Percentiles rank a stretch among this genome's conserved stretches.
phyloP scores from a whole-genome alignment of 1,140 invertebrate genomes.

The Linepithema humile region DNA sequence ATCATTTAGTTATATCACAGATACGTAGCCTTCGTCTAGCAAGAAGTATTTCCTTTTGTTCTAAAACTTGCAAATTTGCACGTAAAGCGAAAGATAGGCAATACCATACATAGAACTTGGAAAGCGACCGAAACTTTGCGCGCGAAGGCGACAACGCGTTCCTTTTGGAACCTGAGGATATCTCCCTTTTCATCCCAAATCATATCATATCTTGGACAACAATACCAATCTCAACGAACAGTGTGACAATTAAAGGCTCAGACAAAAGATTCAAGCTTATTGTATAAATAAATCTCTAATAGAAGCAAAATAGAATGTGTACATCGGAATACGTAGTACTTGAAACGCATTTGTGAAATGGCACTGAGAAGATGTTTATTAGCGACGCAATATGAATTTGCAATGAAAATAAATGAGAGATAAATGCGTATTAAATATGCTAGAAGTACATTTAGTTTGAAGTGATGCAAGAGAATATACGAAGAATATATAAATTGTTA shows the following conservation, averaged over 20 bases:
- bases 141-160: not conserved
- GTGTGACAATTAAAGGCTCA: slow-evolving; percentile 29
- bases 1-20: not conserved
- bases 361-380: too few species aligned
- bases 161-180: not conserved
- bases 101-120: slow-evolving; percentile 15
- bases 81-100: slow-evolving; percentile 10
- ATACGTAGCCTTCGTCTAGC: not conserved
- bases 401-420: too few species aligned
- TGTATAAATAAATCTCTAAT: too few species aligned
- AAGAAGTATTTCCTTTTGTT: not conserved
- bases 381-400: too few species aligned
- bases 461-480: too few species aligned
- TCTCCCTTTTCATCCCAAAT: slow-evolving; percentile 14
- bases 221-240: slow-evolving; percentile 20
- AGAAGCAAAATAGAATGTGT: too few species aligned
- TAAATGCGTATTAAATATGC: too few species aligned
- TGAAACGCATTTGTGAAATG: too few species aligned
- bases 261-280: too few species aligned
- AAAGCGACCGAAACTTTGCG: slow-evolving; percentile 13
- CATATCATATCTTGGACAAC: not conserved
- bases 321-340: too few species aligned
- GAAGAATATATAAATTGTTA: too few species aligned
- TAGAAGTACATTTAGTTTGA: too few species aligned
- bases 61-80: slow-evolving; percentile 4